Evolutionary conservation across 1,140 invertebrate species (phyloP), one percentile per base, ranked within the genome.

Genomic region (Procambarus virginalis): DNA sequence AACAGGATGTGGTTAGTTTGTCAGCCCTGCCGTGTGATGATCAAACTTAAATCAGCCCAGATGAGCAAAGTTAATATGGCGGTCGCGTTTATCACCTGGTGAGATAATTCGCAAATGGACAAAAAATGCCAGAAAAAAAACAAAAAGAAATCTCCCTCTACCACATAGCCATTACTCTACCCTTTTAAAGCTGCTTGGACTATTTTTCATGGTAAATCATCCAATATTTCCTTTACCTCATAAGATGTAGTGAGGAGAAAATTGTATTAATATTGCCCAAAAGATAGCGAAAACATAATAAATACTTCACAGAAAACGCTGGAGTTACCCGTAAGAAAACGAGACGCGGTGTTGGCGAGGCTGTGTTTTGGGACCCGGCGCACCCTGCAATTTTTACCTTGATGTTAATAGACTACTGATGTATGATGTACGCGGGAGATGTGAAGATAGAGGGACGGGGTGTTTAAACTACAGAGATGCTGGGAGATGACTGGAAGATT

Each of bases 391-490:
- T 89, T 89, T 89, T 89, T 86, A 84, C 78, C 90, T 82, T 91
- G 90, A 91, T 91, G 84, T 86, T 91, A 91, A 91, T 91, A 91
- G 79, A 83, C 90, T 91, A 86, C 85, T 91, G 90, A 91, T 91
- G 90, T 87, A 91, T 91, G 90, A 91, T 91, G 85, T 84, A 86
- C 88, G 88, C 85, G 70, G 80, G 77, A 87, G 90, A 91, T 91
- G 84, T 86, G 85, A 70, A 91, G 90, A 91, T 91, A 91, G 79
- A 91, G 80, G 58, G 81, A 84, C 90, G 81, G 84, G 84, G 90
- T 91, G 90, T 87, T 91, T 91, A 91, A 91, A 91, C 90, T 91
- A 86, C 90, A 91, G 85, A 87, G 85, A 86, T 86, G 79, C 85
- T 91, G 73, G 81, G 80, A 91, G 90, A 91, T 91, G 78, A 84